Base-by-base conservation (phyloP, 2,113 vertebrate genomes). In the Vulpes vulpes region DNA sequence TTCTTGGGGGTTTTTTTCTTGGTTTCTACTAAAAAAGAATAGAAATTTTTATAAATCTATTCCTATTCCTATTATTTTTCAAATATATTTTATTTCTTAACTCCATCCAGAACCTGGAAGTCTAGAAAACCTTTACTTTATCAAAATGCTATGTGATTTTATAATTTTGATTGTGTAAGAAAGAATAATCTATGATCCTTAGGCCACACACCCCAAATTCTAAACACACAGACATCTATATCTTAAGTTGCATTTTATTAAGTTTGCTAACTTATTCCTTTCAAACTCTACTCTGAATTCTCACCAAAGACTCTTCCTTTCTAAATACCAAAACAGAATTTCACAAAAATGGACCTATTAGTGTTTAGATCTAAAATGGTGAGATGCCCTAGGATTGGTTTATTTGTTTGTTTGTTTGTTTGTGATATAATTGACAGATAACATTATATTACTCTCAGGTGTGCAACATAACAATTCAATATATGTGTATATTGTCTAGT, bases 241-340 rank as follows among this genome's bases (percentile, higher is more conserved):
- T n/a, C n/a, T 57, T 85, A 84, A 27, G 16, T 0, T 67, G 69
- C 20, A 76, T 95, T 94, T 80, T 69, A 55, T 60, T 79, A 83
- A 67, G 79, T 79, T 91, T 88, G 76, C 32, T 80, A 89, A 64
- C 35, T 71, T 95, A 12, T 27, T 27, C 8, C 23, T 57, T 55
- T 94, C 89, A 86, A 32, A 81, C 43, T 85, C 51, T 89, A 78
- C 9, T 60, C 78, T 79, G 17, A 27, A 49, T 57, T 83, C n/a
- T 69, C n/a, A 69, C 12, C 22, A 93, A 89, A 74, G n/a, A 85
- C 12, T 51, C 64, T 53, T 60, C 55, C 69, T 49, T 78, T 94
- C 90, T 49, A 86, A 93, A 93, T 76, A 38, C 3, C 71, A 96
- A 88, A 91, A 67, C 4, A 96, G 16, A 95, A 83, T 65, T 91